Base-by-base conservation (phyloP, 2,797 vertebrate species). In the Zonotrichia albicollis region DNA sequence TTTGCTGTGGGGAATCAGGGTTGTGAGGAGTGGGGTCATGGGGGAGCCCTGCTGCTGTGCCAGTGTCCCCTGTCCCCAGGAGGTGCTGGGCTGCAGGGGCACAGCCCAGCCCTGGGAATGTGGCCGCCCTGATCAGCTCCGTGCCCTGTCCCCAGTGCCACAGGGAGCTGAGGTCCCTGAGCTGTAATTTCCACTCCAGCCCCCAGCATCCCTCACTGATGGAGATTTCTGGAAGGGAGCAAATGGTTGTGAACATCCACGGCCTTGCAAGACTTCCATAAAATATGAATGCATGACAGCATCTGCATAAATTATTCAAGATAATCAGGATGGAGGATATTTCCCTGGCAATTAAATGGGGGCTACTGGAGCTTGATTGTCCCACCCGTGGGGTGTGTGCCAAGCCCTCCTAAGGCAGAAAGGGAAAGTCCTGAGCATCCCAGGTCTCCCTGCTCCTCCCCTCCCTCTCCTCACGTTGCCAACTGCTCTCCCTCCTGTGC, bases 271-370 rank as follows among this genome's bases (percentile, higher is more conserved):
- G 73, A 2, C 70, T 70, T 17, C 76, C 51, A 42, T 89, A 21
- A 94, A 91, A 89, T 53, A 82, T 30, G 71, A 87, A 64, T 73
- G 66, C 20, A 4, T 18, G 79, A 61, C 51, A 77, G 72, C 57
- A 62, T 43, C 83, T 48, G 74, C 94, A 91, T 96, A 26, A 93
- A 94, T 96, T 91, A 96, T 92, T 94, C 88, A 95, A 23, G 73
- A 17, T 45, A 60, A 86, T 80, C 94, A 96, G 95, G 87, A 61
- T 0, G 12, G 67, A 50, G 51, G 32, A 75, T 80, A 46, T 89
- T 89, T 95, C 87, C 32, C 42, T 2, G 12, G 30, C 70, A 92
- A 71, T 88, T 91, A 81, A 61, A 34, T 1, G 5, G 27, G 23
- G 70, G 77, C 70, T 95, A 76, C 88, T 75, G 82, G 53, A 81